Evolutionary conservation across 2,113 vertebrate genomes (phyloP), one percentile per base, ranked within the genome.

Genomic region (Coracopsis vasa): DNA sequence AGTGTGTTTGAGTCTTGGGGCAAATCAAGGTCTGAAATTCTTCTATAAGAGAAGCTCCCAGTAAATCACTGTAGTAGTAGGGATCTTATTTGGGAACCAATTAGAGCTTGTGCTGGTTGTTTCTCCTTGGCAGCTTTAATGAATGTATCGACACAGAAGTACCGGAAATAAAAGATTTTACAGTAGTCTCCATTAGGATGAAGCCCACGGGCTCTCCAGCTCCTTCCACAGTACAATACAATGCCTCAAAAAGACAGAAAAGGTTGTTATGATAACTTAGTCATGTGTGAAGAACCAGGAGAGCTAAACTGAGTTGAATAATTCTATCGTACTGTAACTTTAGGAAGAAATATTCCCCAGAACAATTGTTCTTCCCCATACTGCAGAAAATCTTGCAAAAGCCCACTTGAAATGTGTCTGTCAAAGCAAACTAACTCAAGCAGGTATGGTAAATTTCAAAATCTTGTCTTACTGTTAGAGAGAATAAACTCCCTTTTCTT

Each of bases 1-100:
- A 86, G 58, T 4, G 1, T 66, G 37, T 70, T 14, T 41, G 41
- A 86, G 58, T 88, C 84, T 80, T 79, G 86, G 77, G 92, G 77
- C 90, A 91, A 93, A 88, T 84, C 80, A 93, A 37, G 72, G 48
- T 71, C 75, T 88, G 69, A 70, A 92, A 64, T 86, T 89, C 67
- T 70, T 56, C 92, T 92, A 45, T 53, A 90, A 80, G 18, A 67
- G 69, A n/a, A 85, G 19, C n/a, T 81, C 44, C 2, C 1, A 72
- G 78, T 77, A 93, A 92, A 81, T 95, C 82, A 88, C 41, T 75
- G 51, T 31, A 50, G 62, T 77, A 75, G 61, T 56, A 80, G 53
- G 29, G 62, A 93, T 92, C 90, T 81, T 92, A 61, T 65, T 72
- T 72, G 64, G 86, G 54, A 96, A 83, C 86, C 93, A 97, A 91